These are phyloP conservation scores for Gymnocephalus cernua DNA, from an alignment of 2,113 vertebrate genomes.

Conservation along the genomic window DNA sequence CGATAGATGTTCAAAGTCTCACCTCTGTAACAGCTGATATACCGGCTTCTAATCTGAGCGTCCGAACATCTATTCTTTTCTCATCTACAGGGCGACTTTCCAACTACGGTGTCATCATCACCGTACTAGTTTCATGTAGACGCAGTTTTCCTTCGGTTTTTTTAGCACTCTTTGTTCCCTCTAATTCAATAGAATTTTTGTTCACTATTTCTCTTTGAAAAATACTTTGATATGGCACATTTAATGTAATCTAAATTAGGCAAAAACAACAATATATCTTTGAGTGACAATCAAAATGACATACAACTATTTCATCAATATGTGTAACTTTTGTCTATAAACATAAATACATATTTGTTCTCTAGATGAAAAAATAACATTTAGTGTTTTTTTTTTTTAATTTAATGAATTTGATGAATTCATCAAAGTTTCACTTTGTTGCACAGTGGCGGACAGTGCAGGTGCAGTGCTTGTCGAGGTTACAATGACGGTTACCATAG, in stretches of 20 bases:
- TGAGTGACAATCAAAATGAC: constrained; percentile 66
- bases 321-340: constrained; percentile 72
- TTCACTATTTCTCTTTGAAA: constrained; percentile 63
- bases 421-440: constrained; percentile 77
- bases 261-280: constrained; percentile 70
- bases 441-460: constrained; percentile 85
- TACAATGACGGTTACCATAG: constrained; percentile 74
- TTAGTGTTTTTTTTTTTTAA: constrained; percentile 51
- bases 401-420: constrained; percentile 70
- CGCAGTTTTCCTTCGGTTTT: background rate
- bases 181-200: constrained; percentile 51
- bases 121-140: constrained; percentile 12
- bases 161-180: constrained; percentile 53
- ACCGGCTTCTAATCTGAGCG: background rate
- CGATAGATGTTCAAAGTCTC: constrained; percentile 31
- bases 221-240: constrained; percentile 82
- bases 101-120: constrained; percentile 3
- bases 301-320: constrained; percentile 66
- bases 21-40: background rate
- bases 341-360: constrained; percentile 78
- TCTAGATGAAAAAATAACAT: constrained; percentile 82
- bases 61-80: constrained; percentile 40
- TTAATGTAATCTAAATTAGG: constrained; percentile 76
- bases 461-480: constrained; percentile 78
- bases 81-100: constrained; percentile 47